Evolutionary conservation across 2,888 invertebrate species (phyloP).

Genomic region (Phortica magna): DNA sequence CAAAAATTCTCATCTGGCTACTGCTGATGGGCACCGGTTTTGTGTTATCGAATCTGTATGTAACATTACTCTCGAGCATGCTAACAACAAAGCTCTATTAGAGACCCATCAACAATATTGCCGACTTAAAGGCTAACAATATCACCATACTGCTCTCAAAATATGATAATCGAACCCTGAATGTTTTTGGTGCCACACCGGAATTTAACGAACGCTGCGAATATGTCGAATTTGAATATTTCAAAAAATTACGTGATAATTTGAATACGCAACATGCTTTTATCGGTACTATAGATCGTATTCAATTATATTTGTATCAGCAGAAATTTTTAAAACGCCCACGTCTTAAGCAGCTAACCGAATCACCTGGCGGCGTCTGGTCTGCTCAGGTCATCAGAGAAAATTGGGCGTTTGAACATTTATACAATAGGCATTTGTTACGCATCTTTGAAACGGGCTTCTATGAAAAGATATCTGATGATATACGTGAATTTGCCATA

Average conservation of each 20-base stretch:
- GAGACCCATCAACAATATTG: slow-evolving; percentile 51
- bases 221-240: neutral
- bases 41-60: slow-evolving; percentile 53
- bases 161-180: slow-evolving; percentile 26
- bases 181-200: slow-evolving; percentile 18
- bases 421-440: slow-evolving; percentile 35
- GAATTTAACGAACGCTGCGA: neutral
- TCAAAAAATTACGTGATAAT: slow-evolving; percentile 35
- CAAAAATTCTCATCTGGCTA: neutral
- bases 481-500: slow-evolving; percentile 46
- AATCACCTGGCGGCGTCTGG: slow-evolving; percentile 44
- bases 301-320: slow-evolving; percentile 54
- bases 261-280: slow-evolving; percentile 46
- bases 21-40: slow-evolving; percentile 41
- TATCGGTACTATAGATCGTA: slow-evolving; percentile 40
- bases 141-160: slow-evolving; percentile 37
- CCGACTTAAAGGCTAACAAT: slow-evolving; percentile 47
- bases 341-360: slow-evolving; percentile 35
- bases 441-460: slow-evolving; percentile 43
- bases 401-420: slow-evolving; percentile 50
- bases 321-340: slow-evolving; percentile 53
- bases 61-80: slow-evolving; percentile 53
- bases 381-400: slow-evolving; percentile 50
- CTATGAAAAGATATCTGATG: neutral
- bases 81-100: slow-evolving; percentile 54